phyloP scores from a whole-genome alignment of 2,797 vertebrate species.

The Mus caroli region DNA sequence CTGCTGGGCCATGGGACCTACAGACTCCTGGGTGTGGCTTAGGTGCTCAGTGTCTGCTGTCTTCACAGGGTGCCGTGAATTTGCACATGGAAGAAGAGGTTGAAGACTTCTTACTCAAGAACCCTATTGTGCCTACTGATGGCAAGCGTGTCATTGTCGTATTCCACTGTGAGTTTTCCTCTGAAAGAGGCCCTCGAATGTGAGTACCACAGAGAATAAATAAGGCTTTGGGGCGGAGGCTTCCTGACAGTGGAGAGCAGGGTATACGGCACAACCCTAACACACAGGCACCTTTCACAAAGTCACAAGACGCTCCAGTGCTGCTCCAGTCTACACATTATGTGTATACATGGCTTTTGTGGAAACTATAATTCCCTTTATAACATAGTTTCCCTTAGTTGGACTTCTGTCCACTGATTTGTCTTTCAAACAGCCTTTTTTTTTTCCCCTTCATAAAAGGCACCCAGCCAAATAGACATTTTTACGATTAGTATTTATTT shows the following conservation, averaged over 20 bases:
- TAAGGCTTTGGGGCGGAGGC: accelerated
- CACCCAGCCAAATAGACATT: not conserved
- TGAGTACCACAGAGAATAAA: constrained; percentile 79
- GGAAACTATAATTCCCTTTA: not conserved
- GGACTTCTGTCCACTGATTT: not conserved
- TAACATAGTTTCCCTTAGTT: not conserved
- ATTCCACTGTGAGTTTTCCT: constrained; percentile 99
- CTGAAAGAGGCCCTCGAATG: constrained; percentile 97
- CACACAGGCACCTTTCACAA: not conserved
- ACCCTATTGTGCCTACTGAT: constrained; percentile 89
- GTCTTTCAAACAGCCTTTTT: not conserved
- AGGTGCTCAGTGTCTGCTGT: accelerated
- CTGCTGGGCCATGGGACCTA: not conserved
- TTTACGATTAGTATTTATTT: not conserved
- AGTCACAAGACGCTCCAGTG: not conserved
- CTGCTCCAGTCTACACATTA: not conserved
- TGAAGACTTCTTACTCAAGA: constrained; percentile 91
- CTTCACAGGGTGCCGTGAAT: constrained; percentile 94
- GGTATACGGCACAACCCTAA: not conserved
- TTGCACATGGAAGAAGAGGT: constrained; percentile 97
- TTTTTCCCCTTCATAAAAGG: not conserved
- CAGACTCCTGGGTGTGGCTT: not conserved
- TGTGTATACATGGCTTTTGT: not conserved
- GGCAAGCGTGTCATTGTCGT: constrained; percentile 94
- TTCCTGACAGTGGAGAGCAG: not conserved